Evolutionary conservation across 2,888 invertebrate genomes (phyloP).

Genomic region (Ormyrus pomaceus): DNA sequence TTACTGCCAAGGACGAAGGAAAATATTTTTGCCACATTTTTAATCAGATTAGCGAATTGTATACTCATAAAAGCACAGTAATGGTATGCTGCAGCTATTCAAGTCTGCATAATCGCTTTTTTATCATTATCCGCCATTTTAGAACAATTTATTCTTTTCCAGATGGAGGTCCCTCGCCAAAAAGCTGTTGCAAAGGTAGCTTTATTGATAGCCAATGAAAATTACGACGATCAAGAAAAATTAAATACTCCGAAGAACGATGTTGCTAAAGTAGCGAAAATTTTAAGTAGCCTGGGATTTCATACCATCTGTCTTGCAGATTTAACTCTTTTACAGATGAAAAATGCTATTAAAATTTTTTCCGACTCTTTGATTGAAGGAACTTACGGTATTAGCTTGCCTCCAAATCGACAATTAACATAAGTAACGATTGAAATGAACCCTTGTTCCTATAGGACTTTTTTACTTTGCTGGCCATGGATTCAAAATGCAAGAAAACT

Average conservation of each 20-base stretch:
- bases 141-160: not conserved
- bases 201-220: conserved; percentile 69
- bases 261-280: conserved; percentile 65
- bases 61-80: conserved; percentile 62
- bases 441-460: conserved; percentile 63
- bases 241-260: conserved; percentile 69
- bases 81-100: conserved; percentile 59
- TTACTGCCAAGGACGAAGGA: conserved; percentile 65
- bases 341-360: conserved; percentile 68
- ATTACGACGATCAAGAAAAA: conserved; percentile 64
- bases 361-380: conserved; percentile 65
- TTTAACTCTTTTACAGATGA: conserved; percentile 69
- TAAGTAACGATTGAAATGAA: not conserved
- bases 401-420: not conserved
- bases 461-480: conserved; percentile 74
- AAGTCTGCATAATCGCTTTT: too few species aligned
- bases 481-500: conserved; percentile 71
- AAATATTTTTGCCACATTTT: conserved; percentile 68
- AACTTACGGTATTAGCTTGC: conserved; percentile 67
- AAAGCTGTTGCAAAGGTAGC: conserved; percentile 70
- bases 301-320: conserved; percentile 69
- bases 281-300: conserved; percentile 68
- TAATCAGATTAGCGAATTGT: conserved; percentile 65
- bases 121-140: too few species aligned
- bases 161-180: conserved; percentile 64